These are phyloP conservation scores for Mormyrus lacerda DNA, from an alignment of 2,113 vertebrate genomes.

Conservation along the genomic window DNA sequence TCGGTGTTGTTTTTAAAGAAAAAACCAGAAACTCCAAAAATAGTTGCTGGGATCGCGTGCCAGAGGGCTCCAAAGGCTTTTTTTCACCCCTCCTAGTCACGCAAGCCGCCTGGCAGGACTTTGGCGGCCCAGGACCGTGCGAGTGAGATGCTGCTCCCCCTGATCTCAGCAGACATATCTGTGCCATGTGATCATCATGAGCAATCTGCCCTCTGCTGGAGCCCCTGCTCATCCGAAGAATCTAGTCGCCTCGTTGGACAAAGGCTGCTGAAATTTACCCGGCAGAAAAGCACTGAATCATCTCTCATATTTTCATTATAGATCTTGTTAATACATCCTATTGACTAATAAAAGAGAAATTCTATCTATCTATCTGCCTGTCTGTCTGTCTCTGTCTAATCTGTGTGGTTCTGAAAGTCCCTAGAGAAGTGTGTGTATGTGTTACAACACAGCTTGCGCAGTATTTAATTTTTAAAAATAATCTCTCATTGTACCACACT, in stretches of 20 bases:
- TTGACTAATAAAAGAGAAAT: background rate
- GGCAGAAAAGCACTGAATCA: background rate
- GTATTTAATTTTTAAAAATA: background rate
- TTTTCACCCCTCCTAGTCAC: slow-evolving; percentile 63
- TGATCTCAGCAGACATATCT: background rate
- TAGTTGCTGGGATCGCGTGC: slow-evolving; percentile 66
- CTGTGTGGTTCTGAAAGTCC: background rate
- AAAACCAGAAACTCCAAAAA: slow-evolving; percentile 60
- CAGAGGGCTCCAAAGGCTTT: slow-evolving; percentile 62
- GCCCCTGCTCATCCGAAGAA: background rate
- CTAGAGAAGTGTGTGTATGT: background rate
- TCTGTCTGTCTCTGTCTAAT: background rate
- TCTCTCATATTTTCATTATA: background rate
- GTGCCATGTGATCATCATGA: background rate
- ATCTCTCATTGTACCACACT: background rate
- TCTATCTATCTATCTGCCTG: background rate
- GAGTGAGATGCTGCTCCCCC: slow-evolving; percentile 10
- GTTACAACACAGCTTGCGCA: background rate
- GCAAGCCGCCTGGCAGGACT: slow-evolving; percentile 65
- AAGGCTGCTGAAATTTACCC: background rate
- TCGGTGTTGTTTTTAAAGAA: slow-evolving; percentile 50
- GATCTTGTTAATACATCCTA: background rate
- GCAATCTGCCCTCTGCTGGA: background rate
- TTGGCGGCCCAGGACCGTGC: slow-evolving; percentile 30
- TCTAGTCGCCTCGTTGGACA: background rate